Evolutionary conservation across 2,797 vertebrate genomes (phyloP), one percentile per base, ranked within the genome.

Genomic region (Dallia pectoralis): DNA sequence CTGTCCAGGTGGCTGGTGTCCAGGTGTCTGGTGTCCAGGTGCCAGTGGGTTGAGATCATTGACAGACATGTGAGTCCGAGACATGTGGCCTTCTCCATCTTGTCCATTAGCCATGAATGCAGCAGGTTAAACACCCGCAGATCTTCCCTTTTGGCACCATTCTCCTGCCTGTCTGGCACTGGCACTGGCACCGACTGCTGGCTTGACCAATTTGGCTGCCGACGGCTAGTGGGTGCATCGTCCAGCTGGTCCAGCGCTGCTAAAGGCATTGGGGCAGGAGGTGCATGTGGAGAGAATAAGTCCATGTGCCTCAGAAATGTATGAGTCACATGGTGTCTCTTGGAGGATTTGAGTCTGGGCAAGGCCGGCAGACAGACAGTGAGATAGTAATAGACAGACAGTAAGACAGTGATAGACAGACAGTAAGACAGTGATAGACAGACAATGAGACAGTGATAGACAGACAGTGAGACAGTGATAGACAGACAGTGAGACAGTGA

Each of bases 151-250:
- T 64, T 64, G 62, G 62, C 29, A 64, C 62, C 62, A 64, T 63
- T 63, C 32, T 63, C 63, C 70, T 72, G 30, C 63, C 61, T 40
- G 69, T 32, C 69, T 53, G 69, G 69, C 69, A 1, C 51, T 63
- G 61, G 29, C 29, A 29, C 61, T 4, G 61, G 56, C 56, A 64
- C 4, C 0, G 62, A 72, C 36, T 25, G n/a, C n/a, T 44, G 16
- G 47, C 61, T 72, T 18, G 48, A 30, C 56, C 32, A 29, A 64
- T 72, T 72, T 64, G 18, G 22, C 15, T 72, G 70, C 70, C 59
- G 22, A 61, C 25, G 70, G 70, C 36, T 29, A 61, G 59, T 8
- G 25, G 29, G 25, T 16, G 61, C 61, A 27, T 32, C 30, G 8
- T 64, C 62, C 62, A 32, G 62, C 62, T 33, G 62, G 27, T 64